A percentile compares a stretch with the other conserved stretches of the same genome.
These are phyloP conservation scores for Eilema sororculum DNA, from an alignment of 2,888 invertebrate genomes.

Conservation along the genomic window DNA sequence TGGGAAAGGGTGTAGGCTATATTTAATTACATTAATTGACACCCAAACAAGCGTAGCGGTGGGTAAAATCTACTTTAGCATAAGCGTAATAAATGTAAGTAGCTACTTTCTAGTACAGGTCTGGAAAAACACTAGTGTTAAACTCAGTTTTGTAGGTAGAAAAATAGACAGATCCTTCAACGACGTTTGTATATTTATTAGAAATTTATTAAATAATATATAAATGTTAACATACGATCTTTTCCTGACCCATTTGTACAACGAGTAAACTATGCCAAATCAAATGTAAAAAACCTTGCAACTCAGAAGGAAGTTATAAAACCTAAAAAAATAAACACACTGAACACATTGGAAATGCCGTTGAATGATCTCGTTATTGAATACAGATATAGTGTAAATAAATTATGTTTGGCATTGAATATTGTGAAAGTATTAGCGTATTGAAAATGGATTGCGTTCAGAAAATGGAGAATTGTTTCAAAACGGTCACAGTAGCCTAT, in stretches of 20 bases:
- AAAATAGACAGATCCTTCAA: background rate
- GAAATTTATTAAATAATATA: background rate
- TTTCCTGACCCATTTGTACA: constrained; percentile 11
- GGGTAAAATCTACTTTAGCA: too few relatives aligned
- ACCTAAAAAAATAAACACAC: constrained; percentile 45
- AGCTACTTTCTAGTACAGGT: background rate
- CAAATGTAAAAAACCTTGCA: constrained; percentile 26
- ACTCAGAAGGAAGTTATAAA: constrained; percentile 48
- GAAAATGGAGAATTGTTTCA: background rate
- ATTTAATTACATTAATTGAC: too few relatives aligned
- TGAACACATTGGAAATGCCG: constrained; percentile 28
- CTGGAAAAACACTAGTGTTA: constrained; percentile 1
- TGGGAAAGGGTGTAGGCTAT: too few relatives aligned
- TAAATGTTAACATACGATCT: constrained; percentile 11
- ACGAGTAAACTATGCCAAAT: constrained; percentile 5
- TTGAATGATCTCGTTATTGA: constrained; percentile 39
- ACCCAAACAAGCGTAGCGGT: too few relatives aligned
- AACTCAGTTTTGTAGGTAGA: background rate
- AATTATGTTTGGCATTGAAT: constrained; percentile 41
- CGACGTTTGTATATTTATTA: background rate
- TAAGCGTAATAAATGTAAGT: too few relatives aligned
- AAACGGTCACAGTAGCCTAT: background rate
- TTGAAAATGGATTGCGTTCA: background rate
- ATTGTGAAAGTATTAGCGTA: constrained; percentile 22
- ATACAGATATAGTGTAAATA: constrained; percentile 41